phyloP scores from a whole-genome alignment of 2,113 vertebrate genomes.

The Sciurus niger region DNA sequence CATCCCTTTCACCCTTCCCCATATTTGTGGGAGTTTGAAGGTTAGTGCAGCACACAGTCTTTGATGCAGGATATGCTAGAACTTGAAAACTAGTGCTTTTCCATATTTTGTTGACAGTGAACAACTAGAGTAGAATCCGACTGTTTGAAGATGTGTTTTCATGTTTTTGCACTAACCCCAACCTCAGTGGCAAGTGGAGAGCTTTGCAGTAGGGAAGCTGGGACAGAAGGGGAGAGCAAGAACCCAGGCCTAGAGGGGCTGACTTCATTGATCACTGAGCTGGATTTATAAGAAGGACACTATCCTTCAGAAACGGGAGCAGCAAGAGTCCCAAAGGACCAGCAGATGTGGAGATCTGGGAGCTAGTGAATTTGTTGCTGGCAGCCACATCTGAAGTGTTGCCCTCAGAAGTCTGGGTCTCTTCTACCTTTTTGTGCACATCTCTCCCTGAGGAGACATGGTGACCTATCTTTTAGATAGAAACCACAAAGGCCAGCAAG shows the following conservation, averaged over 20 bases:
- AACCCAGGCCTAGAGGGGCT: no score
- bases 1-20: background rate
- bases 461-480: background rate
- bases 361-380: background rate
- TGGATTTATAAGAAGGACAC: slow-evolving; percentile 26
- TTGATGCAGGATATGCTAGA: background rate
- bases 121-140: background rate
- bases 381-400: background rate
- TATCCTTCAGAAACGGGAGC: background rate
- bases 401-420: background rate
- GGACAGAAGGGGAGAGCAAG: background rate
- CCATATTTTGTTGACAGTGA: background rate
- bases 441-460: background rate
- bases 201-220: background rate
- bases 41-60: background rate
- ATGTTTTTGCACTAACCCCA: background rate
- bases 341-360: background rate
- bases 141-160: background rate
- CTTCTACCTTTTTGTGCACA: background rate
- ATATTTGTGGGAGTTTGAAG: background rate
- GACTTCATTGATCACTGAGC: background rate
- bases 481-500: background rate
- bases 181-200: background rate
- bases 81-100: background rate
- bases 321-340: background rate